Evolutionary conservation across 2,113 vertebrate genomes (phyloP), one percentile per base, ranked within the genome.

Genomic region (Macquaria australasica): DNA sequence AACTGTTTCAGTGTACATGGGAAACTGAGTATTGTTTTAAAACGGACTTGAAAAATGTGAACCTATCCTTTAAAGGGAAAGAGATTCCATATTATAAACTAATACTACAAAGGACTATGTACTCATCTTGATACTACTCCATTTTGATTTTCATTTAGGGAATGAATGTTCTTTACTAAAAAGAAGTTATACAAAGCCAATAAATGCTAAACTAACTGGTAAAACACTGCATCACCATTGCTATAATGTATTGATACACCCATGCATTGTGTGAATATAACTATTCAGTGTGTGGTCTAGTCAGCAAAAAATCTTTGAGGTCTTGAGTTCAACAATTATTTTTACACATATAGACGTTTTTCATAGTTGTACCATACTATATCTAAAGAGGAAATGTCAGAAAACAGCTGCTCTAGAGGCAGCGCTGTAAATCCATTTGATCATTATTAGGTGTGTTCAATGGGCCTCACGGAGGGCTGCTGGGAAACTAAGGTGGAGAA

Each of bases 341-440:
- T 8, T 21, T n/a, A 37, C 10, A 64, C 18, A 63, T 15, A 28
- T 48, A 48, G 5, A 28, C 2, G 20, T 41, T 21, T 23, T 64
- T 11, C 5, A 14, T 53, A 16, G 23, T 25, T 43, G n/a, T 34
- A 7, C 8, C 16, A 5, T 6, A 34, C 12, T 45, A 12, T 16
- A 4, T 25, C 28, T 28, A 16, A 21, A 16, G 10, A 6, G 21
- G 20, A 5, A 20, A n/a, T 5, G 45, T 55, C 45, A 55, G 9
- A 58, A 59, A 55, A 53, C 62, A 82, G 71, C 56, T 56, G 58
- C 15, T 37, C 10, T 53, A 12, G 51, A 59, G 31, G n/a, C 31
- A 50, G 43, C 16, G 68, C 71, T 64, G 43, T 72, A 73, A 80
- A 74, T 43, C 50, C 21, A 68, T 70, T 68, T 67, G 58, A 37